Percentiles rank a stretch among this genome's conserved stretches.
Conservation (phyloP, 1,140 invertebrate genomes). For the Papilio machaon region DNA sequence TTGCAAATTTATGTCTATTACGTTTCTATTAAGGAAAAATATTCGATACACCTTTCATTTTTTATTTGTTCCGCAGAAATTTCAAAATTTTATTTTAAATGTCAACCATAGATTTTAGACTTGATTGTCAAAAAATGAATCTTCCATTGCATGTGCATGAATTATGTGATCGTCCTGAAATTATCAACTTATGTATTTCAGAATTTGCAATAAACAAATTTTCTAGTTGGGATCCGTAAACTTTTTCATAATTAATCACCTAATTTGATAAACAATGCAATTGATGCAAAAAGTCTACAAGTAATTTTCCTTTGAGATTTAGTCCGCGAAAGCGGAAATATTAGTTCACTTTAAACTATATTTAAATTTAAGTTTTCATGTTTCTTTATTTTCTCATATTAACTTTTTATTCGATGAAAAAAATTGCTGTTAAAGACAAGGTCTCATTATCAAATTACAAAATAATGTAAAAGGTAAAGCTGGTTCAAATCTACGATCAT, state of each 20-base stretch:
- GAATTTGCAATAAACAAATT: neutral
- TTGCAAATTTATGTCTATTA: neutral
- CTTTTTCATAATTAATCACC: neutral
- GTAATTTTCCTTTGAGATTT: neutral
- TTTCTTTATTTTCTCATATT: neutral
- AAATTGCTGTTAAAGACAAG: no score
- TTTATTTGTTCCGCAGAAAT: neutral
- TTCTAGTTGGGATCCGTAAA: conserved; percentile 1
- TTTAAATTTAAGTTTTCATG: neutral
- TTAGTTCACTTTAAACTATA: neutral
- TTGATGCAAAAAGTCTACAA: neutral
- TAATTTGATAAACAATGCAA: neutral
- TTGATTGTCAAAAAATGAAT: neutral
- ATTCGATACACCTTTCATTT: neutral
- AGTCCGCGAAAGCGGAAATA: no score
- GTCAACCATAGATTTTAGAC: no score
- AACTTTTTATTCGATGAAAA: neutral
- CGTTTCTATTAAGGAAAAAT: neutral
- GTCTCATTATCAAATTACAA: no score
- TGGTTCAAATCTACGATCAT: neutral
- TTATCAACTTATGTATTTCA: neutral
- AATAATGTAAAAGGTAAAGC: no score
- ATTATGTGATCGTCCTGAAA: conserved; percentile 7
- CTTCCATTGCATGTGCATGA: conserved; percentile 34
- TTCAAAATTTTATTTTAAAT: neutral